These are phyloP conservation scores for Drosophila atripex DNA, from an alignment of 2,888 invertebrate genomes.

Conservation along the genomic window DNA sequence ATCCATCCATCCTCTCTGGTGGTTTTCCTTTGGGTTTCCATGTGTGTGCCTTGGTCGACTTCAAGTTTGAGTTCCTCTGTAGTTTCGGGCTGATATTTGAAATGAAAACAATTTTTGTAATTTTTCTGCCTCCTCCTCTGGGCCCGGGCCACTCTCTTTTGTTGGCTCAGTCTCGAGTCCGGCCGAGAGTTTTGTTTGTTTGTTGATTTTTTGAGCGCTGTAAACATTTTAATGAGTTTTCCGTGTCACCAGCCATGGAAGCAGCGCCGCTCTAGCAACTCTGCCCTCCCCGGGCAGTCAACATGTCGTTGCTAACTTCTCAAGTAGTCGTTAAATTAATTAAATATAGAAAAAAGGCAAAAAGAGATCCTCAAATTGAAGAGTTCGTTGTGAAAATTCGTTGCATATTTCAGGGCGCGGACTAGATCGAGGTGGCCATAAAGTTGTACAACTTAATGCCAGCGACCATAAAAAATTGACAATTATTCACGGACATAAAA, in stretches of 20 bases:
- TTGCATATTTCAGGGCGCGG: conserved; percentile 34
- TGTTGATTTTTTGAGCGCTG: conserved; percentile 71
- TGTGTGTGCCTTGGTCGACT: conserved; percentile 7
- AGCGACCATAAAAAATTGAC: conserved; percentile 57
- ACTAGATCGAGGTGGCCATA: conserved; percentile 41
- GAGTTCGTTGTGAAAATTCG: background rate
- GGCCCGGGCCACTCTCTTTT: conserved; percentile 12
- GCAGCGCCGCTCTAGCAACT: conserved; percentile 22
- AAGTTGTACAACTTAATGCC: conserved; percentile 54
- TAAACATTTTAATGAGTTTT: conserved; percentile 81
- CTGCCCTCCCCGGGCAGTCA: conserved; percentile 17
- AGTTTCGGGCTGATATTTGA: conserved; percentile 62
- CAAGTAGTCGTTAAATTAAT: conserved; percentile 82
- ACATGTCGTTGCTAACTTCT: conserved; percentile 73
- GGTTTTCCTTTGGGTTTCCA: too few relatives aligned
- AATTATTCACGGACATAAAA: conserved; percentile 63
- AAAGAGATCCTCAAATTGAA: conserved; percentile 6
- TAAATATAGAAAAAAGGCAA: conserved; percentile 72
- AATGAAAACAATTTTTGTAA: conserved; percentile 67
- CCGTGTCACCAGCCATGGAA: conserved; percentile 59
- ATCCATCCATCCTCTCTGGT: too few relatives aligned
- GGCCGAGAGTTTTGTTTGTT: conserved; percentile 45
- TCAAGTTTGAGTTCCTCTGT: conserved; percentile 26
- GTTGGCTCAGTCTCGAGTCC: conserved; percentile 37
- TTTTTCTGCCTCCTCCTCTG: conserved; percentile 20